Evolutionary conservation across 2,113 vertebrate species (phyloP).

Genomic region (Cebidichthys violaceus): DNA sequence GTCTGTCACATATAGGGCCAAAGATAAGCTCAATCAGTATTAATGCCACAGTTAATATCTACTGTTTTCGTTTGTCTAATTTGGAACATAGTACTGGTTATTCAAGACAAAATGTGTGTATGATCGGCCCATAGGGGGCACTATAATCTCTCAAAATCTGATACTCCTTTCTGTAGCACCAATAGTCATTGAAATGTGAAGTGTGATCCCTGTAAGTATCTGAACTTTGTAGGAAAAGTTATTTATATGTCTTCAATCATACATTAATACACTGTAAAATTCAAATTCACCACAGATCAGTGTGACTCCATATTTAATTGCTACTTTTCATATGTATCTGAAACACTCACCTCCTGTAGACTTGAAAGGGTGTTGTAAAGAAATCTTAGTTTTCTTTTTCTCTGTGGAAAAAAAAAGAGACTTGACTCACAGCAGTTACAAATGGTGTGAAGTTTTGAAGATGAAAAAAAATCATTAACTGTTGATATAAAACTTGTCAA

Average conservation of each 20-base stretch:
- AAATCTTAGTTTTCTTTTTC: slow-evolving; percentile 5
- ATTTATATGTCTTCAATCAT: neutral
- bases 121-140: neutral
- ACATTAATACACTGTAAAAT: neutral
- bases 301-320: neutral
- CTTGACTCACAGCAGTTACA: slow-evolving; percentile 21
- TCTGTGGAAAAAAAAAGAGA: neutral
- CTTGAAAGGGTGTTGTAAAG: neutral
- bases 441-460: neutral
- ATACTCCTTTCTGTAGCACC: neutral
- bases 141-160: neutral
- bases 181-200: neutral
- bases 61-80: neutral
- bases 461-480: neutral
- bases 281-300: neutral
- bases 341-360: neutral
- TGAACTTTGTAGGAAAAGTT: neutral
- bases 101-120: neutral
- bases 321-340: neutral
- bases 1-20: slow-evolving; percentile 26
- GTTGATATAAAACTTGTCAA: neutral
- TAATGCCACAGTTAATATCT: neutral
- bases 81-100: neutral
- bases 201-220: neutral
- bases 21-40: neutral